Evolutionary conservation across 2,113 vertebrate species (phyloP), one percentile per base, ranked within the genome.

Genomic region (Poeciliopsis turrubarensis): DNA sequence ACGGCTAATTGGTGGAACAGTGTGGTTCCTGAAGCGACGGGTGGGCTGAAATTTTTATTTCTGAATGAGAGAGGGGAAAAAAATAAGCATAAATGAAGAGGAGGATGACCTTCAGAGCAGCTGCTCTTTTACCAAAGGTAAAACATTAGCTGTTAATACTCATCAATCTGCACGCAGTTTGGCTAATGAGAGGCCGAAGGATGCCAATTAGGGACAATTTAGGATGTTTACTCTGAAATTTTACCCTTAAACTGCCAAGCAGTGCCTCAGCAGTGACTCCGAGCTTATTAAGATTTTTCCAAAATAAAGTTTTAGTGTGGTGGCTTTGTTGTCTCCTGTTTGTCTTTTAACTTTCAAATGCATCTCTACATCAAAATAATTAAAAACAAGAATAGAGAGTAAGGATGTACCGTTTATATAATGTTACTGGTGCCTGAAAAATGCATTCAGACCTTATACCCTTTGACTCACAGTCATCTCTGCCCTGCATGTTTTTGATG

Each of bases 41-140:
- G 13, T 4, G 22, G 19, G 60, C 54, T 73, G 60, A 25, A 29
- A 22, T 71, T 70, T 68, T 64, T 62, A 27, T 9, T 60, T 30
- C 61, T 19, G 5, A 31, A 65, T 3, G 22, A 25, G 10, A 65
- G 63, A 1, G n/a, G 22, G 34, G 34, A 1, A 12, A 3, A 22
- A 57, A 19, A 70, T 13, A 72, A 39, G 15, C 0, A 17, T 10
- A 44, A 30, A 26, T 13, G 39, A 3, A 77, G 41, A 30, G 15
- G 54, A 64, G 25, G 54, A 64, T 27, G 69, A 70, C 82, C 78
- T 80, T 30, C 78, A 80, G 32, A 57, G 47, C 8, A 3, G 4
- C 47, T 8, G 39, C 44, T 51, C 71, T n/a, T 22, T 63, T 15
- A 39, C 17, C 19, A 19, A 9, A n/a, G 32, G 4, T 37, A 29